phyloP scores from a whole-genome alignment of 1,140 invertebrate species.

The Pomacea maculata region DNA sequence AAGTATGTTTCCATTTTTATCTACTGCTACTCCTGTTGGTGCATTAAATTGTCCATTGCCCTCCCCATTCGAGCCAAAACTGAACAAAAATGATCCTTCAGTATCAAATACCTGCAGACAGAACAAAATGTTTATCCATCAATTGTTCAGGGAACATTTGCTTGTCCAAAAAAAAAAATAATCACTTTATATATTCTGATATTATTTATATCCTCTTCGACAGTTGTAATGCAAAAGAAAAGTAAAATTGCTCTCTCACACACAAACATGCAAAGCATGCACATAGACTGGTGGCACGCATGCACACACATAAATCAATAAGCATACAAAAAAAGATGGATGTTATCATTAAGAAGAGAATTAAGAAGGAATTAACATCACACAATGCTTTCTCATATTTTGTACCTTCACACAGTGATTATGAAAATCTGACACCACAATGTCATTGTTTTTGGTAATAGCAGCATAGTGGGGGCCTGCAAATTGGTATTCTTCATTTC shows the following conservation, averaged over 20 bases:
- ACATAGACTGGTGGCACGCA: not conserved
- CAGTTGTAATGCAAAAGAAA: too few species aligned
- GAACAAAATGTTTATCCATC: too few species aligned
- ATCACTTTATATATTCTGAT: too few species aligned
- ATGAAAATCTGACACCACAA: conserved; percentile 72
- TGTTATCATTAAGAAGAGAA: not conserved
- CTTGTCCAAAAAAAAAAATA: too few species aligned
- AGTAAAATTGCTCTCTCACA: too few species aligned
- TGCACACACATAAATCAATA: not conserved
- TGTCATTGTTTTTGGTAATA: conserved; percentile 68
- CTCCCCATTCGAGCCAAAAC: conserved; percentile 67
- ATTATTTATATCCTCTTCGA: not conserved
- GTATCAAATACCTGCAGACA: conserved; percentile 58
- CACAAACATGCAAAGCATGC: too few species aligned
- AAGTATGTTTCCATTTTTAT: conserved; percentile 69
- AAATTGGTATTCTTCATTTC: conserved; percentile 68
- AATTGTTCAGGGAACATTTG: too few species aligned
- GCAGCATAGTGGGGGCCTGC: conserved; percentile 73
- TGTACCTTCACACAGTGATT: conserved; percentile 70
- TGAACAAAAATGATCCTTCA: conserved; percentile 61
- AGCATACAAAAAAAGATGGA: not conserved
- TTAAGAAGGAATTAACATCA: not conserved
- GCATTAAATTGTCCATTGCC: conserved; percentile 72
- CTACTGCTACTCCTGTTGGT: conserved; percentile 71
- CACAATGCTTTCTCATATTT: not conserved